These are phyloP conservation scores for Chaenogobius annularis DNA, from an alignment of 2,113 vertebrate genomes.

Conservation along the genomic window DNA sequence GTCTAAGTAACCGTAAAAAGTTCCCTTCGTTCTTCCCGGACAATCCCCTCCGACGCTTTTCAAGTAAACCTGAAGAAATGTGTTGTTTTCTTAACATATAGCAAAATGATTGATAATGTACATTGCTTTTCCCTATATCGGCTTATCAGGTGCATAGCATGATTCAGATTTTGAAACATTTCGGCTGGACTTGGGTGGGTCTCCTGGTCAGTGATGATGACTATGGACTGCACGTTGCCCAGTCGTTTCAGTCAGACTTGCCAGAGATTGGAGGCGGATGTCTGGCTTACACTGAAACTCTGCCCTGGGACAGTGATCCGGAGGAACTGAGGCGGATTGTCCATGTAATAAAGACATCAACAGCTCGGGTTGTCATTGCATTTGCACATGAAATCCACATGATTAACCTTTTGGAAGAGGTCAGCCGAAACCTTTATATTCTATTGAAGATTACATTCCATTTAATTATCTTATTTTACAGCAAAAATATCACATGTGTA, in stretches of 20 bases:
- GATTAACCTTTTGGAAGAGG: conserved; percentile 47
- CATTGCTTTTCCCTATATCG: not conserved
- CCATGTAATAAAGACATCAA: conserved; percentile 35
- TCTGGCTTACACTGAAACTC: conserved; percentile 49
- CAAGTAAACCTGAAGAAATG: conserved; percentile 14
- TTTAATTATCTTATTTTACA: not conserved
- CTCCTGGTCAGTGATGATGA: conserved; percentile 53
- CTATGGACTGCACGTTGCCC: conserved; percentile 42
- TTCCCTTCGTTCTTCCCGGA: conserved; percentile 62
- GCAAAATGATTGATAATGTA: not conserved
- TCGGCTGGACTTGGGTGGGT: conserved; percentile 49
- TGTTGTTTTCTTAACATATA: not conserved
- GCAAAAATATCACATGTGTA: no score
- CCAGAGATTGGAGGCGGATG: conserved; percentile 30
- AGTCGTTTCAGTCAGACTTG: conserved; percentile 37
- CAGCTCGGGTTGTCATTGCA: conserved; percentile 46
- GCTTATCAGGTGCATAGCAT: conserved; percentile 10
- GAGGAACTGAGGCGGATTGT: conserved; percentile 33
- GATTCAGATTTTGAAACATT: conserved; percentile 52
- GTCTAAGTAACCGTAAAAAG: conserved; percentile 50
- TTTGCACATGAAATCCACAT: conserved; percentile 52
- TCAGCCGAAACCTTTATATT: not conserved
- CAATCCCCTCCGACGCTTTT: conserved; percentile 44
- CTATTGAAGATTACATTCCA: not conserved
- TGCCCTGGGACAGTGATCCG: conserved; percentile 40